These are phyloP conservation scores for Pangasius sanitwongsei DNA, from an alignment of 2,797 vertebrate species.

Conservation along the genomic window DNA sequence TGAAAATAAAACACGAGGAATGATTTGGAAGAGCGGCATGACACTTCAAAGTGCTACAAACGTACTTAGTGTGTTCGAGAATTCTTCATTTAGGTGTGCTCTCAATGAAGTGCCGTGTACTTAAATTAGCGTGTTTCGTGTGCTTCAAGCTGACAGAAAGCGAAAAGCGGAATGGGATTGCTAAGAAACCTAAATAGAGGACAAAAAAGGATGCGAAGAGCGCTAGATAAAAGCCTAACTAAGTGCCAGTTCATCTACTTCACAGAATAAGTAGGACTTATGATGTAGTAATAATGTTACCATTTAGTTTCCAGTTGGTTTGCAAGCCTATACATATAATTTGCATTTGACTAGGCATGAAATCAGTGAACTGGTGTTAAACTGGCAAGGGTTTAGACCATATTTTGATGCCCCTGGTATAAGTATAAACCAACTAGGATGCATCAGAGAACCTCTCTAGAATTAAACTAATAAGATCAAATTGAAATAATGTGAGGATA, in stretches of 20 bases:
- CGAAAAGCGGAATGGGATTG: background rate
- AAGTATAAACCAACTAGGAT: background rate
- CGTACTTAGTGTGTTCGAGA: background rate
- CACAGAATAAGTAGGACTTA: background rate
- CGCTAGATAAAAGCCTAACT: background rate
- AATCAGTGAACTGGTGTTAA: background rate
- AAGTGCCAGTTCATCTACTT: background rate
- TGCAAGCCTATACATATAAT: background rate
- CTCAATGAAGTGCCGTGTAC: background rate
- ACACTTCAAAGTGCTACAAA: background rate
- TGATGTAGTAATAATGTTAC: no score
- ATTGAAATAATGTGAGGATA: background rate
- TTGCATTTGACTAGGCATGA: background rate
- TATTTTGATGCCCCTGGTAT: background rate
- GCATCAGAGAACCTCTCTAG: background rate
- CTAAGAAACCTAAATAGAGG: background rate
- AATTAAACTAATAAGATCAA: background rate
- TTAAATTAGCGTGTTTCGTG: background rate
- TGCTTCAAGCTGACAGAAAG: background rate
- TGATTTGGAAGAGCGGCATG: background rate
- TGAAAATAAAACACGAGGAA: background rate
- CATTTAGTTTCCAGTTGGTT: background rate
- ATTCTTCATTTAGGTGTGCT: background rate
- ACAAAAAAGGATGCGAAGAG: background rate
- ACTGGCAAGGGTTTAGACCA: background rate